phyloP scores from a whole-genome alignment of 2,797 vertebrate genomes.

The Zenarchopterus dispar region DNA sequence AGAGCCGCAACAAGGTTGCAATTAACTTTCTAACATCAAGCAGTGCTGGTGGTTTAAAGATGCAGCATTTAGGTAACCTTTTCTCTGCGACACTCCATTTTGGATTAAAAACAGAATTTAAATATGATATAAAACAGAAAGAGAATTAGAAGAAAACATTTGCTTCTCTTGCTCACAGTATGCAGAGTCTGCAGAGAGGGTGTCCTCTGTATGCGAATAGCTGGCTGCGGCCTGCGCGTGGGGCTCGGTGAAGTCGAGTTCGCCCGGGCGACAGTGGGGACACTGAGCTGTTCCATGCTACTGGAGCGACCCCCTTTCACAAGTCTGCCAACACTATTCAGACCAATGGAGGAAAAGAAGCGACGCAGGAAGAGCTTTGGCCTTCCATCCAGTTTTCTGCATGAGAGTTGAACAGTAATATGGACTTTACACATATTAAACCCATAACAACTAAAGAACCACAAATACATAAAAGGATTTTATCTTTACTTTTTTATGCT shows the following conservation, averaged over 20 bases:
- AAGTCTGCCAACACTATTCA: slow-evolving; percentile 82
- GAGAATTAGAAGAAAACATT: not conserved
- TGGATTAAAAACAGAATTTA: no score
- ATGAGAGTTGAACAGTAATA: not conserved
- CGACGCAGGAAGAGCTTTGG: slow-evolving; percentile 84
- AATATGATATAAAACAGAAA: no score
- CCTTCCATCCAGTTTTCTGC: slow-evolving; percentile 77
- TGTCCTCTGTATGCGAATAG: slow-evolving; percentile 79
- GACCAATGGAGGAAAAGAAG: slow-evolving; percentile 85
- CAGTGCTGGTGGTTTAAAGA: no score
- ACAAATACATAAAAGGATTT: not conserved
- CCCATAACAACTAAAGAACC: not conserved
- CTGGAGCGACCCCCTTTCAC: slow-evolving; percentile 83
- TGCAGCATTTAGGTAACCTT: no score
- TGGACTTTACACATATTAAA: not conserved
- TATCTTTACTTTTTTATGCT: not conserved
- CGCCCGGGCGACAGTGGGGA: slow-evolving; percentile 50
- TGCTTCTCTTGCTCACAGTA: slow-evolving; percentile 63
- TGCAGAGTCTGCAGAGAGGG: slow-evolving; percentile 82
- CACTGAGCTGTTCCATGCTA: slow-evolving; percentile 85
- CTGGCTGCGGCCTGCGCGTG: slow-evolving; percentile 66
- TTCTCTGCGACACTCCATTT: no score
- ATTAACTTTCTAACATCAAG: no score
- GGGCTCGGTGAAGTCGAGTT: slow-evolving; percentile 75
- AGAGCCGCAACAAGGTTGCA: no score